Conservation (phyloP, 1,140 invertebrate species). For the Batillaria attramentaria region DNA sequence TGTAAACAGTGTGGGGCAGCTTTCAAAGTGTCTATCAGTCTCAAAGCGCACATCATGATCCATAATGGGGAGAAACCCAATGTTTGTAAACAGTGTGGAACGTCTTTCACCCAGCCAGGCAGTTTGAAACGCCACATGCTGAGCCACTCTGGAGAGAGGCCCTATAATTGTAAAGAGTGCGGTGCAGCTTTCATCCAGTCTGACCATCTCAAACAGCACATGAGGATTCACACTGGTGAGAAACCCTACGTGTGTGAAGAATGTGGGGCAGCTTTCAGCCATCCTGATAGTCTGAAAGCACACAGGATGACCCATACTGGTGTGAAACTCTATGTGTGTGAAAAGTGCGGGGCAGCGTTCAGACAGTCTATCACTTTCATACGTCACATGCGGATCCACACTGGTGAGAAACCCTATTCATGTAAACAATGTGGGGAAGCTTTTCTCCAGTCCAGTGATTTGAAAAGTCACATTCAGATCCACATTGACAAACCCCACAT, state of each 20-base stretch:
- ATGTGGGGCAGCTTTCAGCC: slow-evolving; percentile 65
- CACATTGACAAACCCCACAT: background rate
- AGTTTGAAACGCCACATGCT: slow-evolving; percentile 73
- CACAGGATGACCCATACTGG: no score
- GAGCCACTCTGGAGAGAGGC: slow-evolving; percentile 54
- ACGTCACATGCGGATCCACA: background rate
- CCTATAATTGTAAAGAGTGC: slow-evolving; percentile 61
- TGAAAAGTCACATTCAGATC: no score
- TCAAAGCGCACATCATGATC: slow-evolving; percentile 82
- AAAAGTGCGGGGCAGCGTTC: background rate
- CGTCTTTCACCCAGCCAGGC: slow-evolving; percentile 89
- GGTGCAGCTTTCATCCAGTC: slow-evolving; percentile 58
- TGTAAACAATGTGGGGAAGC: slow-evolving; percentile 68
- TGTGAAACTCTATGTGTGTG: background rate
- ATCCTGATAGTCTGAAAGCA: no score
- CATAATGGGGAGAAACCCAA: slow-evolving; percentile 80
- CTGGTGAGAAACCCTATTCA: slow-evolving; percentile 54
- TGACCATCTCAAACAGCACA: slow-evolving; percentile 64
- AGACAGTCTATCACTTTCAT: background rate
- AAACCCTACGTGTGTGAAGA: slow-evolving; percentile 68
- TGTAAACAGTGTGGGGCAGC: slow-evolving; percentile 94
- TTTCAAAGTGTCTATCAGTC: slow-evolving; percentile 95
- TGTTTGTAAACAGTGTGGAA: slow-evolving; percentile 78
- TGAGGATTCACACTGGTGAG: slow-evolving; percentile 57
- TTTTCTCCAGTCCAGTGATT: slow-evolving; percentile 53